Percentiles rank a stretch among this genome's conserved stretches.
These are phyloP conservation scores for Tethya wilhelma DNA, from an alignment of 37 sponge, comb jelly and placozoan genomes.

Conservation along the genomic window DNA sequence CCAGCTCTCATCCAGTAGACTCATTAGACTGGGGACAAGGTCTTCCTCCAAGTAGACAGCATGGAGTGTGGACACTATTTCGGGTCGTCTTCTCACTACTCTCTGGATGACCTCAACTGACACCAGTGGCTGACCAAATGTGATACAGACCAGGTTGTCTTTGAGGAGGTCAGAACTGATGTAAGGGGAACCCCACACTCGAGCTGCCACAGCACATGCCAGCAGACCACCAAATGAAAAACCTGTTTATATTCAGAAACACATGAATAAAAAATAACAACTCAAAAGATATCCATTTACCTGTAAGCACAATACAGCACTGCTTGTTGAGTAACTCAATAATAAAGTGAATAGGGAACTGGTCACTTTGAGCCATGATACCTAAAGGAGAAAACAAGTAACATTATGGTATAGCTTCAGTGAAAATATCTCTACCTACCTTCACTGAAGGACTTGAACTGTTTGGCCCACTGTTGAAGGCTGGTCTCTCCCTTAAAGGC, in stretches of 20 bases:
- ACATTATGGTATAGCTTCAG: too few species aligned
- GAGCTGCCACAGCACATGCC: constrained; percentile 47
- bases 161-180: constrained; percentile 18
- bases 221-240: constrained; percentile 67
- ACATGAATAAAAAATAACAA: background rate
- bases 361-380: background rate
- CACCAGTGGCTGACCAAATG: constrained; percentile 59
- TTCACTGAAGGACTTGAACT: constrained; percentile 16
- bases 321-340: constrained; percentile 40
- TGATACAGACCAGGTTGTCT: constrained; percentile 41
- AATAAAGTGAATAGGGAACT: constrained; percentile 50
- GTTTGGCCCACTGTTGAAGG: background rate
- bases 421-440: constrained; percentile 1
- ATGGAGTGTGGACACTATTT: constrained; percentile 32
- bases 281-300: background rate
- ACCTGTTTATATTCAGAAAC: constrained; percentile 9
- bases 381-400: too few species aligned
- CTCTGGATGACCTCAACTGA: constrained; percentile 16
- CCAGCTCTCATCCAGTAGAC: background rate
- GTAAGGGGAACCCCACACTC: constrained; percentile 24
- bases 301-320: constrained; percentile 51
- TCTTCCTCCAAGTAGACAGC: constrained; percentile 35
- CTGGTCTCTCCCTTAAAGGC: constrained; percentile 18
- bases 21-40: constrained; percentile 20
- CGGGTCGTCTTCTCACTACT: background rate